A percentile compares a stretch with the other conserved stretches of the same genome.
These are phyloP conservation scores for Acheta domesticus DNA, from an alignment of 2,888 invertebrate species.

Conservation along the genomic window DNA sequence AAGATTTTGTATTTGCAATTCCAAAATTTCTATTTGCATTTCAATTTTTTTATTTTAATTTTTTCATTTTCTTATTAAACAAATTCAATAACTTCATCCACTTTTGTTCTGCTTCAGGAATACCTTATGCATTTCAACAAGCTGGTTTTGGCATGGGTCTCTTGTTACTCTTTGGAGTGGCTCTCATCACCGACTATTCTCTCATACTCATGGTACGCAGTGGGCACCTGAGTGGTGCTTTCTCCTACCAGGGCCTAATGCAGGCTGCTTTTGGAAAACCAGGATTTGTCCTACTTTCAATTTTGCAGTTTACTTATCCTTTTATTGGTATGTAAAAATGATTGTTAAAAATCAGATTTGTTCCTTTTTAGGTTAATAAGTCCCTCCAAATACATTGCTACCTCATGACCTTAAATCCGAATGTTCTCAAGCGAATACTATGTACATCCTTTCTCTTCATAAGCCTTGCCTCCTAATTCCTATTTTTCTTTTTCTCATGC, in stretches of 20 bases:
- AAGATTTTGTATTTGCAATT: neutral
- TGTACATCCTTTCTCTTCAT: no score
- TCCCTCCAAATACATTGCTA: no score
- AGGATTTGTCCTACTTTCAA: slow-evolving; percentile 71
- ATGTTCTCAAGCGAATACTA: no score
- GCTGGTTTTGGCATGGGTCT: slow-evolving; percentile 77
- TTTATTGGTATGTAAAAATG: slow-evolving; percentile 66
- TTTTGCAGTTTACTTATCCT: slow-evolving; percentile 77
- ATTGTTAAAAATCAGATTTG: slow-evolving; percentile 23
- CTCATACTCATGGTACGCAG: slow-evolving; percentile 72
- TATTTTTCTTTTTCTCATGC: no score
- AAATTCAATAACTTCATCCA: neutral
- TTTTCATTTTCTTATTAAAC: no score
- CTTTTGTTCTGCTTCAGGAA: slow-evolving; percentile 49
- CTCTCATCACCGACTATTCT: slow-evolving; percentile 76
- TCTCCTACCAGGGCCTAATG: slow-evolving; percentile 76
- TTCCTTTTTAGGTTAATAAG: slow-evolving; percentile 25
- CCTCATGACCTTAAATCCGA: no score
- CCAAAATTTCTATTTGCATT: neutral
- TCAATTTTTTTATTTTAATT: neutral
- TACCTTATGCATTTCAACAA: slow-evolving; percentile 76
- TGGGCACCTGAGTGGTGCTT: slow-evolving; percentile 71
- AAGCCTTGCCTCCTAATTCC: no score
- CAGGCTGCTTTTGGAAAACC: slow-evolving; percentile 74
- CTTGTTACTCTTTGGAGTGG: slow-evolving; percentile 64